Evolutionary conservation across 2,113 vertebrate species (phyloP).

Genomic region (Archocentrus centrarchus): DNA sequence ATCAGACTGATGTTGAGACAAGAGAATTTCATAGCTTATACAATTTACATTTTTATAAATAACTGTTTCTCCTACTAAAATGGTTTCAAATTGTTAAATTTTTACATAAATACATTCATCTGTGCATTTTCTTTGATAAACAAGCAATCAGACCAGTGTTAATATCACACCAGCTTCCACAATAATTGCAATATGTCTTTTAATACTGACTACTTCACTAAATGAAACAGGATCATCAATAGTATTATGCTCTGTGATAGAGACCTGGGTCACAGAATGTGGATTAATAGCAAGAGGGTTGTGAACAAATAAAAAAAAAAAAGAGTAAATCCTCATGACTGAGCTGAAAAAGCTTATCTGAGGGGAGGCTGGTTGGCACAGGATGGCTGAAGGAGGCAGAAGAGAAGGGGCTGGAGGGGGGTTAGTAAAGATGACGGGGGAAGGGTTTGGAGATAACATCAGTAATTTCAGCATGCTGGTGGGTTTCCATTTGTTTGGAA

Average conservation of each 20-base stretch:
- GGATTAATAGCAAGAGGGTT: slow-evolving; percentile 1
- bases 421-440: slow-evolving; percentile 19
- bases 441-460: slow-evolving; percentile 76
- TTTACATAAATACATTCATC: neutral
- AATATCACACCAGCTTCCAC: neutral
- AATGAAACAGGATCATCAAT: neutral
- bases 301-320: slow-evolving; percentile 2
- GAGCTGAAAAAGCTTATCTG: neutral
- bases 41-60: too few relatives aligned
- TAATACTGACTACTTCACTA: neutral
- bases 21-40: too few relatives aligned
- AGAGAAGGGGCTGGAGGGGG: slow-evolving; percentile 1
- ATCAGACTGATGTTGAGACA: too few relatives aligned
- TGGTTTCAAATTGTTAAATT: too few relatives aligned
- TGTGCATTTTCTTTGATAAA: neutral
- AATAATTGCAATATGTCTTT: neutral
- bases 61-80: too few relatives aligned
- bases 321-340: slow-evolving; percentile 1
- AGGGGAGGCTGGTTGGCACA: slow-evolving; percentile 9
- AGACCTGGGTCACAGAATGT: neutral
- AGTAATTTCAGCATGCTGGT: slow-evolving; percentile 80
- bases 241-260: neutral
- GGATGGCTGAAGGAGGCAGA: slow-evolving; percentile 27
- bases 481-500: slow-evolving; percentile 79
- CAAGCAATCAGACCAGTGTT: neutral